Base-by-base conservation (phyloP, 2,113 vertebrate species). In the Natator depressus region DNA sequence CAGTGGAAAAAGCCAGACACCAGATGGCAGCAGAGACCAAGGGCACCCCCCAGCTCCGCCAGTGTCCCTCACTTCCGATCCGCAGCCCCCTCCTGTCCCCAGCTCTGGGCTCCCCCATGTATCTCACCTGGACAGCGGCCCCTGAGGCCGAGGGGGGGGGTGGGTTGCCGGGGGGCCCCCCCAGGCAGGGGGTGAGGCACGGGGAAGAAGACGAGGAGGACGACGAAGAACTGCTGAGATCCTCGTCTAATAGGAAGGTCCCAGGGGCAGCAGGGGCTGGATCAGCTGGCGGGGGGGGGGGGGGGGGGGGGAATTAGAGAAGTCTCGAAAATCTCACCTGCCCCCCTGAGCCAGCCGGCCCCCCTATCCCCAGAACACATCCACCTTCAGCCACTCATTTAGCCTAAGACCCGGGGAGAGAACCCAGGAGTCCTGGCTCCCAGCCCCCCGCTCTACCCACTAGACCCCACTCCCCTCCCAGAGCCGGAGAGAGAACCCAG, bases 181-280 rank as follows among this genome's bases (percentile, higher is more conserved):
- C 80, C 9, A 98, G 97, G 80, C 98, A 96, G 14, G 97, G 95
- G 42, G 98, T 97, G 57, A 97, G 98, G 96, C 97, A 98, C 9
- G 96, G 97, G 89, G 98, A 98, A 4, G 96, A 96, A 4, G 96
- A 96, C 89, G 97, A 97, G 22, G 98, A 97, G 90, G 98, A 98
- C 35, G 96, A 98, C 75, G 98, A 97, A 75, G 97, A 98, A 88
- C 98, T 97, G 57, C 97, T 98, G 97, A 98, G 97, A 97, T 99
- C 98, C 91, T 98, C 98, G 98, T 99, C 98, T 96, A 99, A 98
- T 24, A 57, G 89, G 72, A 93, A 95, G 97, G 98, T 97, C 97
- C 98, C 98, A 82, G 98, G 89, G 14, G 98, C 94, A 96, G 95
- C 97, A 51, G 97, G 95, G 87, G 93, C 87, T 69, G 97, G 80